Evolutionary conservation across 30 jellyfish, hydroid and myxozoan species (phyloP).

Genomic region (Cassiopea xamachana): DNA sequence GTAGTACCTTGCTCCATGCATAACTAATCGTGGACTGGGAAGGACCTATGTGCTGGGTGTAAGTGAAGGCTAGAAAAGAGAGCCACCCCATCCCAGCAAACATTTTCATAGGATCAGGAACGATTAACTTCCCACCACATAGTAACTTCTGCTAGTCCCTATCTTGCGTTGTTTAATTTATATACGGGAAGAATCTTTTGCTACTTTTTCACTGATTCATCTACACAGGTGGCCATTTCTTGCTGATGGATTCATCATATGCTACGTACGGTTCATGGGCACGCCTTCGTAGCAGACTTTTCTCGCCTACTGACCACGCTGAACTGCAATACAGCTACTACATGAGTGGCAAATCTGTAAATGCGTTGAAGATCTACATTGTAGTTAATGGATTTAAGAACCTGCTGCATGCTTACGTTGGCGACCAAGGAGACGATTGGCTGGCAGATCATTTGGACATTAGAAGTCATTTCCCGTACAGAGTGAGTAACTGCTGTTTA

Average conservation of each 20-base stretch:
- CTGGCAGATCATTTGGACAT: neutral
- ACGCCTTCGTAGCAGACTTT: constrained; percentile 16
- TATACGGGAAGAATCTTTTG: no score
- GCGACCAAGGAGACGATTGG: constrained; percentile 22
- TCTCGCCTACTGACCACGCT: constrained; percentile 37
- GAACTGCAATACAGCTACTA: constrained; percentile 8
- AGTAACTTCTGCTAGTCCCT: no score
- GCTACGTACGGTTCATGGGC: constrained; percentile 27
- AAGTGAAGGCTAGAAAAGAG: no score
- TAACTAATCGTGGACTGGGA: no score
- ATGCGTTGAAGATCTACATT: constrained; percentile 6
- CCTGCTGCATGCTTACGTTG: neutral
- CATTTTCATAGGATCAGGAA: no score
- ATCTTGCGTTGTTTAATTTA: no score
- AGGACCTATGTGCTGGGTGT: no score
- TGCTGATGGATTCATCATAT: constrained; percentile 28
- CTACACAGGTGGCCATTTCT: constrained; percentile 13
- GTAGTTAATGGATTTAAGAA: constrained; percentile 22
- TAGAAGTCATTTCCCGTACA: constrained; percentile 15
- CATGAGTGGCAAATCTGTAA: constrained; percentile 32
- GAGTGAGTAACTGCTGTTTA: constrained; percentile 8
- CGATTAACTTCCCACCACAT: no score
- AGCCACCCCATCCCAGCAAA: no score
- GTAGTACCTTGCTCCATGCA: no score
- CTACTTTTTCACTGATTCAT: neutral